phyloP scores from a whole-genome alignment of 2,113 vertebrate species.

The Forbesichthys papilliferus region DNA sequence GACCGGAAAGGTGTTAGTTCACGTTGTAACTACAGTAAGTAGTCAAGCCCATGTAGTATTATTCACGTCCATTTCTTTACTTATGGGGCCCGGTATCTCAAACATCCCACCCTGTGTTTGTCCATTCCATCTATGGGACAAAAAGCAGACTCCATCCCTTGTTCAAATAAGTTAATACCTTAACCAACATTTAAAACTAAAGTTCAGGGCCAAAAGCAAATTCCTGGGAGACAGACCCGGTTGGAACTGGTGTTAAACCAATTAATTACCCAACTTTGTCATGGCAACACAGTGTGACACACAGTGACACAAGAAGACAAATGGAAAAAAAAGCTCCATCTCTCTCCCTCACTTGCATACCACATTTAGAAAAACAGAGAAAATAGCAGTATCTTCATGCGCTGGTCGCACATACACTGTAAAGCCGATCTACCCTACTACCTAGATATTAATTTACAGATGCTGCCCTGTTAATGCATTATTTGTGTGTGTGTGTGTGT shows the following conservation, averaged over 20 bases:
- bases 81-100: slow-evolving; percentile 46
- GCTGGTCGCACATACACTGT: too few species aligned
- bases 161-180: slow-evolving; percentile 72
- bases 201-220: slow-evolving; percentile 69
- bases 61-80: slow-evolving; percentile 48
- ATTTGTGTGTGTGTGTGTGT: slow-evolving; percentile 19
- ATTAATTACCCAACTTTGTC: slow-evolving; percentile 48
- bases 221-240: slow-evolving; percentile 55
- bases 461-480: neutral
- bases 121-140: slow-evolving; percentile 62
- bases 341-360: neutral
- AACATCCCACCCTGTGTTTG: slow-evolving; percentile 62
- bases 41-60: slow-evolving; percentile 27
- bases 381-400: too few species aligned
- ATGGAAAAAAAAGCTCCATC: slow-evolving; percentile 16
- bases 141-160: slow-evolving; percentile 62
- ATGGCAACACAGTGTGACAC: slow-evolving; percentile 18
- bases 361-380: too few species aligned
- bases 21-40: slow-evolving; percentile 23
- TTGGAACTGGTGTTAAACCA: slow-evolving; percentile 59
- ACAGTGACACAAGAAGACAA: slow-evolving; percentile 38
- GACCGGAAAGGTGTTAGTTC: slow-evolving; percentile 15
- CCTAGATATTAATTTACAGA: neutral
- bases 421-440: too few species aligned
- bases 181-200: slow-evolving; percentile 68